Evolutionary conservation across 30 jellyfish, hydroid and myxozoan genomes (phyloP).

Genomic region (Pseudorhiza aurosa): DNA sequence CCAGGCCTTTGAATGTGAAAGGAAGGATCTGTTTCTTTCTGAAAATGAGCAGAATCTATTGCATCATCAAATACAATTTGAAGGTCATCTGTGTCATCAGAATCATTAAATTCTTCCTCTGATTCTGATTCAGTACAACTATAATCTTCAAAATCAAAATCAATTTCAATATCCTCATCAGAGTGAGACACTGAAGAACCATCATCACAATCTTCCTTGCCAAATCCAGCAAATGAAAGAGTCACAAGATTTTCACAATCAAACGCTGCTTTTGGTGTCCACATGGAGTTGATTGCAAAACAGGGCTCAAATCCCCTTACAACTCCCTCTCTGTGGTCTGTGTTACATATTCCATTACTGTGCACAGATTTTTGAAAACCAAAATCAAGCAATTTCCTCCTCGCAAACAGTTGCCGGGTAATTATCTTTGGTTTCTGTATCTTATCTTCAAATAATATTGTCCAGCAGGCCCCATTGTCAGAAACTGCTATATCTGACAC

Average conservation of each 20-base stretch:
- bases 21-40: neutral
- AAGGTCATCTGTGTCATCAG: constrained; percentile 4
- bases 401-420: no score
- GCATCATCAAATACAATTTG: constrained; percentile 31
- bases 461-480: constrained; percentile 40
- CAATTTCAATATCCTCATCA: neutral
- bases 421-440: no score
- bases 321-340: neutral
- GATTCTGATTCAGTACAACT: neutral
- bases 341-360: no score
- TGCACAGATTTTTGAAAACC: no score
- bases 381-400: no score
- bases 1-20: neutral
- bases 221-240: neutral
- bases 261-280: neutral
- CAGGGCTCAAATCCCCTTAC: neutral
- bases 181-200: neutral
- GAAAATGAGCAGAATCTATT: neutral
- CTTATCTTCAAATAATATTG: neutral
- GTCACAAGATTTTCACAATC: neutral
- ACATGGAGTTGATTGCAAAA: neutral
- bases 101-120: neutral
- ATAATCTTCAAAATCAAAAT: neutral
- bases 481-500: neutral
- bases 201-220: neutral